phyloP scores from a whole-genome alignment of 1,140 invertebrate genomes.

The Choristoneura fumiferana region DNA sequence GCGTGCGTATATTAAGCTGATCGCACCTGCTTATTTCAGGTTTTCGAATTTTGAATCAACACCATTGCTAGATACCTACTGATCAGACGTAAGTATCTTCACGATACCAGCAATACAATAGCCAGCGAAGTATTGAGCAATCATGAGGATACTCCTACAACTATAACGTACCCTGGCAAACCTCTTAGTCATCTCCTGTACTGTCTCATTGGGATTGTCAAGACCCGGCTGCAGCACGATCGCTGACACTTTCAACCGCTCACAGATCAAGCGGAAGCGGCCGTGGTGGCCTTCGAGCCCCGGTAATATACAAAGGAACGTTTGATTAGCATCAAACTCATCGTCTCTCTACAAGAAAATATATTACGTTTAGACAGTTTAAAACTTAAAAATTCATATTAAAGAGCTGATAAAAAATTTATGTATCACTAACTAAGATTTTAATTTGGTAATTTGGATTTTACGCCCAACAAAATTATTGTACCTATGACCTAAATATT shows the following conservation, averaged over 20 bases:
- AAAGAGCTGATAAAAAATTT: not conserved
- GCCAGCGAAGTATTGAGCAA: too few relatives aligned
- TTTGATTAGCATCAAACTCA: not conserved
- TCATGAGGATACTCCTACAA: not conserved
- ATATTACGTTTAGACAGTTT: not conserved
- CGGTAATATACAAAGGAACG: constrained; percentile 2
- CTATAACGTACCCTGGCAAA: constrained; percentile 36
- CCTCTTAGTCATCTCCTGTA: constrained; percentile 33
- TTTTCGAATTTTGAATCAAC: too few relatives aligned
- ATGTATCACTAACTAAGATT: not conserved
- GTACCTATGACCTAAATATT: too few relatives aligned
- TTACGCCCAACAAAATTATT: not conserved
- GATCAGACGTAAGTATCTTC: too few relatives aligned
- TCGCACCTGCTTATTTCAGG: too few relatives aligned
- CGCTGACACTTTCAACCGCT: constrained; percentile 40
- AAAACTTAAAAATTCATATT: not conserved
- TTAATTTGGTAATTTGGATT: not conserved
- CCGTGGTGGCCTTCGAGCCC: constrained; percentile 21
- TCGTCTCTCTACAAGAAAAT: not conserved
- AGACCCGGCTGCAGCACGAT: constrained; percentile 41
- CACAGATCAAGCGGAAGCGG: constrained; percentile 37
- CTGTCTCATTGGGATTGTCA: constrained; percentile 29
- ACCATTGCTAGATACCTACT: too few relatives aligned
- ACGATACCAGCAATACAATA: too few relatives aligned
- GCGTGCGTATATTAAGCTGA: too few relatives aligned